phyloP scores from a whole-genome alignment of 2,113 vertebrate species.

The Megaceryle maxima region DNA sequence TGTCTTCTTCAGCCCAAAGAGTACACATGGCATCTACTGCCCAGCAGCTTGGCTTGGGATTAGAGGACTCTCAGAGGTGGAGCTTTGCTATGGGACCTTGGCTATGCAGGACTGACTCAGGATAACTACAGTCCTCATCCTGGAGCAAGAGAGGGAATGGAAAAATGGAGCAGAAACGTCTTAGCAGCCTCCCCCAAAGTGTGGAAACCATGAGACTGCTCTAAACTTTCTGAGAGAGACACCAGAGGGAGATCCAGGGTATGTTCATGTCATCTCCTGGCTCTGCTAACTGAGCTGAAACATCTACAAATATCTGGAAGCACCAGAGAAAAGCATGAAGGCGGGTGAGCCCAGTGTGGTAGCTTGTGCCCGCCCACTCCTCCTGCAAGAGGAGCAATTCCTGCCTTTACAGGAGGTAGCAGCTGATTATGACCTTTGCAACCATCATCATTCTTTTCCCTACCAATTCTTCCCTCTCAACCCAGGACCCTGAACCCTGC shows the following conservation, averaged over 20 bases:
- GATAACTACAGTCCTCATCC: not conserved
- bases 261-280: not conserved
- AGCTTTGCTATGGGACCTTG: not conserved
- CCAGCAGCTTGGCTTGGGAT: rapidly evolving
- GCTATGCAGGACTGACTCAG: not conserved
- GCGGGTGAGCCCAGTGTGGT: not conserved
- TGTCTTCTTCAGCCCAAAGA: not conserved
- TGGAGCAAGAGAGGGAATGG: not conserved
- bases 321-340: not conserved
- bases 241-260: not conserved
- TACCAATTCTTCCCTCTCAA: not conserved
- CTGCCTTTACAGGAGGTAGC: not conserved
- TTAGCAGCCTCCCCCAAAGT: not conserved
- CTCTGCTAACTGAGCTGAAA: not conserved
- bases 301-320: not conserved
- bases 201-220: not conserved
- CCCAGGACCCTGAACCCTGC: not conserved
- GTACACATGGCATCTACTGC: not conserved
- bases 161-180: not conserved
- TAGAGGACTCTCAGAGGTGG: not conserved
- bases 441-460: not conserved
- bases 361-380: not conserved
- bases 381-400: not conserved
- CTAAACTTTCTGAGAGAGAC: not conserved
- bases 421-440: not conserved